Base-by-base conservation (phyloP, 1,140 invertebrate genomes). In the Solen grandis region DNA sequence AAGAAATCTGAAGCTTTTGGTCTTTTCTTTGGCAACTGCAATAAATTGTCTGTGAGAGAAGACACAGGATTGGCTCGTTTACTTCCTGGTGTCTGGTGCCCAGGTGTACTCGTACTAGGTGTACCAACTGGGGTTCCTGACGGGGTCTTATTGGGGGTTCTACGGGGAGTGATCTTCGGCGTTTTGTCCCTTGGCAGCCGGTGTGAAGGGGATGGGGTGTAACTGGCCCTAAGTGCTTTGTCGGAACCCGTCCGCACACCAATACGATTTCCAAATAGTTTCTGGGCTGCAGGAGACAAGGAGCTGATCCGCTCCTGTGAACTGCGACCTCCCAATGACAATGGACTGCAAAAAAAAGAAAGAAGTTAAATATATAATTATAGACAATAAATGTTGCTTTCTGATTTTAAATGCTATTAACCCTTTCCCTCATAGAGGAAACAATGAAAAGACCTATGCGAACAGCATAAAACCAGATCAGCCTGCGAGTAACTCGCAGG, bases 201-300 rank as follows among this genome's bases (percentile, higher is more conserved):
- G 5, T 81, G 84, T 14, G 82, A 41, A 2, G 89, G 89, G n/a
- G 86, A 89, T 0, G 94, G 94, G 2, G 93, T 93, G 84, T 94
- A 94, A 52, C 94, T 94, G 8, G 92, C 93, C 75, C 90, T 86
- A 5, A 94, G 85, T 8, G 93, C 92, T 70, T 90, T 89, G 83
- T 95, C 94, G n/a, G 92, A 89, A 10, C 90, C 78, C 22, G 92
- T 84, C 22, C 91, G 83, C 84, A 86, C 90, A 59, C 82, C 91
- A 85, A 81, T 93, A 80, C 57, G 95, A 0, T 94, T 94, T 25
- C 93, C 95, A 10, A 96, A 96, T 19, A 99, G 92, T 86, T 95
- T 94, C 86, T 95, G 95, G 0, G 98, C 98, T 13, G 98, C 98
- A 19, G 98, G 98, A 22, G 98, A 99, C 96, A 99, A 97, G 46